Conservation (phyloP, 2,888 invertebrate species). For the Euplagia quadripunctaria region DNA sequence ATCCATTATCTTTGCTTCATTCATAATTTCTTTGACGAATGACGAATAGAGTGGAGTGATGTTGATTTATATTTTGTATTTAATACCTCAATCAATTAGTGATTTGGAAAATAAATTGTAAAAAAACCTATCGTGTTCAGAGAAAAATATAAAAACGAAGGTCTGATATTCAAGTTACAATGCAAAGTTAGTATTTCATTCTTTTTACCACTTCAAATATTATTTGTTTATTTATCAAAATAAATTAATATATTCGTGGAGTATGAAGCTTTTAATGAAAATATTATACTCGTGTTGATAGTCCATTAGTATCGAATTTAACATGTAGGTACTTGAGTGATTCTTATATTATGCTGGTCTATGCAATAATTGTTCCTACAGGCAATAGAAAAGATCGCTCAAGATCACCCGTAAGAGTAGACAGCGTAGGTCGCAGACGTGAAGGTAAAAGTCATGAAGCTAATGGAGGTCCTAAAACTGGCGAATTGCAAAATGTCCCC, state of each 20-base stretch:
- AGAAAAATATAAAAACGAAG: neutral
- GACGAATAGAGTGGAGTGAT: neutral
- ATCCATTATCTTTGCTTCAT: too few relatives aligned
- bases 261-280: too few relatives aligned
- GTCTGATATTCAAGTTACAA: neutral
- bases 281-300: too few relatives aligned
- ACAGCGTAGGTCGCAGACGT: conserved; percentile 65
- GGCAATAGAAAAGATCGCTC: conserved; percentile 68
- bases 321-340: neutral
- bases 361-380: conserved; percentile 23
- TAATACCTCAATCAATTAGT: neutral
- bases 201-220: neutral
- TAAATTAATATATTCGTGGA: too few relatives aligned
- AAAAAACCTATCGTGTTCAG: neutral
- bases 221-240: too few relatives aligned
- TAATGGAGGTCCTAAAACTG: conserved; percentile 45
- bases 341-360: neutral
- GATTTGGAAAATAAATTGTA: neutral
- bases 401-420: conserved; percentile 71
- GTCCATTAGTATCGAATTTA: too few relatives aligned
- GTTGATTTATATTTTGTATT: neutral
- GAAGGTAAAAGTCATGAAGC: conserved; percentile 63
- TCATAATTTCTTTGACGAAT: too few relatives aligned
- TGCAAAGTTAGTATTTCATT: conserved; percentile 8
- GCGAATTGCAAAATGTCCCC: conserved; percentile 52